Percentiles rank a stretch among this genome's conserved stretches.
Evolutionary conservation across 2,888 invertebrate species (phyloP).

Genomic region (Dusona sp.): DNA sequence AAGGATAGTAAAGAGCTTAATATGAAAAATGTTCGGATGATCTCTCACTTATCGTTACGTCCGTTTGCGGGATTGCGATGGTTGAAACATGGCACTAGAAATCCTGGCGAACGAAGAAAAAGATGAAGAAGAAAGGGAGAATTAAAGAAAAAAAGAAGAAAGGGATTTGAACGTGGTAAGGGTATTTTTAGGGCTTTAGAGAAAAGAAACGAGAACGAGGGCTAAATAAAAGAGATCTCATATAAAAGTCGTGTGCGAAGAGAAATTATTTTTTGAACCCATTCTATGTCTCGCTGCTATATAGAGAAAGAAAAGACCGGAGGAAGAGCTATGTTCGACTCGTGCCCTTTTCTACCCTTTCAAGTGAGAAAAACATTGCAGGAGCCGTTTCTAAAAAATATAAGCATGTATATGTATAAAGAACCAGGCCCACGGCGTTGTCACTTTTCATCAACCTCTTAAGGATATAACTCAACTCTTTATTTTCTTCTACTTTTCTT

Average conservation of each 20-base stretch:
- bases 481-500: constrained; percentile 36
- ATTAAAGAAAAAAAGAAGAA: constrained; percentile 18
- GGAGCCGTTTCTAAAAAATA: neutral
- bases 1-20: constrained; percentile 76
- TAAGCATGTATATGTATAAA: constrained; percentile 18
- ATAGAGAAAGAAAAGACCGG: constrained; percentile 10
- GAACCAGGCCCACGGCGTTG: constrained; percentile 12
- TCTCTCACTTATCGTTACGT: constrained; percentile 73
- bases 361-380: constrained; percentile 50
- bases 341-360: constrained; percentile 53
- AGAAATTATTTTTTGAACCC: constrained; percentile 78
- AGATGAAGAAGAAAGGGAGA: constrained; percentile 31
- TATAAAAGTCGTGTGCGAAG: constrained; percentile 67
- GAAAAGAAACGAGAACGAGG: too few species aligned
- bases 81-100: constrained; percentile 10
- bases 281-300: constrained; percentile 13
- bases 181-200: neutral
- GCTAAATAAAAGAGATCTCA: constrained; percentile 29
- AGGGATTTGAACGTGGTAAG: neutral
- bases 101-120: constrained; percentile 61
- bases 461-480: constrained; percentile 53
- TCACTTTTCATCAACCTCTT: constrained; percentile 46
- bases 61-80: constrained; percentile 36
- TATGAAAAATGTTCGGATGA: constrained; percentile 81
- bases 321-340: constrained; percentile 46